A percentile compares a stretch with the other conserved stretches of the same genome.
Evolutionary conservation across 2,888 invertebrate genomes (phyloP).

Genomic region (Eristalinus aeneus): DNA sequence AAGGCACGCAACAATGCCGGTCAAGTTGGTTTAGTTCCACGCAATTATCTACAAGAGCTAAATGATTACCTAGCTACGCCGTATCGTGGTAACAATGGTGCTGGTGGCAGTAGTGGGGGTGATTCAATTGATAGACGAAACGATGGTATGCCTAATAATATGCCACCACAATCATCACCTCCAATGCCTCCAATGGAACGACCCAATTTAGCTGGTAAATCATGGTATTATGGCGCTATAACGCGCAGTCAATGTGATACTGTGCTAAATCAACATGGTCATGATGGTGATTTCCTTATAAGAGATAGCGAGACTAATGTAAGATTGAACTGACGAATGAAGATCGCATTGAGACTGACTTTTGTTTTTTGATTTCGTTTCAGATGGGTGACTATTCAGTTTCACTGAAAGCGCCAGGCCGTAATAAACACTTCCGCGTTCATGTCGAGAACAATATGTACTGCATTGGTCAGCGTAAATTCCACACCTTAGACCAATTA

Average conservation of each 20-base stretch:
- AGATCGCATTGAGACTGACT: background rate
- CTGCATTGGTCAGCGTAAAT: constrained; percentile 99
- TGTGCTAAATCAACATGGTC: constrained; percentile 95
- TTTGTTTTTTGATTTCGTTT: constrained; percentile 73
- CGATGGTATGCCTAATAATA: constrained; percentile 77
- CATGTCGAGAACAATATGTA: constrained; percentile 95
- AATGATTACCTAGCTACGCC: constrained; percentile 94
- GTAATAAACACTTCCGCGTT: constrained; percentile 99
- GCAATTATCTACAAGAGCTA: constrained; percentile 96
- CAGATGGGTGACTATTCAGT: constrained; percentile 99
- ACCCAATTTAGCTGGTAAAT: constrained; percentile 89
- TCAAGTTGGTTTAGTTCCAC: constrained; percentile 95
- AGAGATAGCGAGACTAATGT: constrained; percentile 99
- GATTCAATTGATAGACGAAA: constrained; percentile 82
- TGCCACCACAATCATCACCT: constrained; percentile 76
- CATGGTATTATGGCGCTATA: constrained; percentile 99
- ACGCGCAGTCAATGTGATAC: constrained; percentile 98
- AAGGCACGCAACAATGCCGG: constrained; percentile 96
- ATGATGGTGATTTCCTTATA: constrained; percentile 99
- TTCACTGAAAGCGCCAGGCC: constrained; percentile 97
- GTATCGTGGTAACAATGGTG: constrained; percentile 83
- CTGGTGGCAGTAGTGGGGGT: constrained; percentile 80
- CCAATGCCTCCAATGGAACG: constrained; percentile 82
- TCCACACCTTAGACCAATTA: constrained; percentile 96
- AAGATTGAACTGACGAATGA: constrained; percentile 78